Conservation (phyloP, 2,888 invertebrate species). For the Tolmerus cingulatus region DNA sequence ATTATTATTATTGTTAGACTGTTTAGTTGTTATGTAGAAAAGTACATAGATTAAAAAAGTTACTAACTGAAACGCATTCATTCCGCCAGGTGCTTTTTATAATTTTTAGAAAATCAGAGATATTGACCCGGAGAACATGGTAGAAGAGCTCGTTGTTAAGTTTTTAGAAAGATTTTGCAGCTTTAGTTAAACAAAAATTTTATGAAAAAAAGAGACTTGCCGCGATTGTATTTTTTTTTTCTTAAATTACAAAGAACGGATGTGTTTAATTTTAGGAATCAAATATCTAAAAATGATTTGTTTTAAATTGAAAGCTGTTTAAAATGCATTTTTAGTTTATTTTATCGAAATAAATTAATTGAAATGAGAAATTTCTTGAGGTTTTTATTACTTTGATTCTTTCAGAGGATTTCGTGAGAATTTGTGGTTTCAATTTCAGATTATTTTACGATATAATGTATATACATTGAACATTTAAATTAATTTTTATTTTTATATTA, state of each 20-base stretch:
- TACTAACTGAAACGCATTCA: background rate
- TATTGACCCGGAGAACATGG: background rate
- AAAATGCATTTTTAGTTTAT: background rate
- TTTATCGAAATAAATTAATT: background rate
- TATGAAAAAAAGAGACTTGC: background rate
- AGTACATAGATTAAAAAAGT: background rate
- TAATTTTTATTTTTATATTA: too few species aligned
- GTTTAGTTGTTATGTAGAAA: background rate
- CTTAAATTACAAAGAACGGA: background rate
- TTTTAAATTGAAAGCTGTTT: background rate
- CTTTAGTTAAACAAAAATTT: background rate
- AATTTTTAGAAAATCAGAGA: background rate
- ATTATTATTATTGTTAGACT: background rate
- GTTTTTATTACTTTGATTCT: background rate
- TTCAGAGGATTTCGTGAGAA: too few species aligned
- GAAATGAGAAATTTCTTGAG: background rate
- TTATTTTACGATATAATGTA: too few species aligned
- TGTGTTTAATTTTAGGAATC: background rate
- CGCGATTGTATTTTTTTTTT: background rate
- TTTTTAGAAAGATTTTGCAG: background rate
- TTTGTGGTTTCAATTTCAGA: too few species aligned
- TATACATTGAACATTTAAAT: too few species aligned
- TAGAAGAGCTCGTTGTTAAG: background rate
- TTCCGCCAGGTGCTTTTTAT: constrained; percentile 30
- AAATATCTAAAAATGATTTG: background rate